These are phyloP conservation scores for Rafetus swinhoei DNA, from an alignment of 2,113 vertebrate species.

Conservation along the genomic window DNA sequence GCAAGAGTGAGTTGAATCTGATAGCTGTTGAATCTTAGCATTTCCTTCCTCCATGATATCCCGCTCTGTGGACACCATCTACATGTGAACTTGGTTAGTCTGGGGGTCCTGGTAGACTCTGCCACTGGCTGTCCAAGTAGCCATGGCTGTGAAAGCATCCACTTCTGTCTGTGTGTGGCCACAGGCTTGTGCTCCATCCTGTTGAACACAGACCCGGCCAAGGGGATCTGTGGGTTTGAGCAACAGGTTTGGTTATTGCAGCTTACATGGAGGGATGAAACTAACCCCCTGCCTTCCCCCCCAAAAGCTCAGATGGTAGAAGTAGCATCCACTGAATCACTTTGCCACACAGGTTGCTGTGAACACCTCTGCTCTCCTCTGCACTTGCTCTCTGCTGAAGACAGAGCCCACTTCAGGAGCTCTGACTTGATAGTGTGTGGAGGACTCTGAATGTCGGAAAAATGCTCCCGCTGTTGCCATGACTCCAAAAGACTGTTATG, in stretches of 20 bases:
- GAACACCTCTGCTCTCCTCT: no score
- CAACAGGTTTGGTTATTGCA: not conserved
- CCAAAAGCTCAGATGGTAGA: not conserved
- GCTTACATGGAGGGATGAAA: no score
- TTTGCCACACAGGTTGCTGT: not conserved
- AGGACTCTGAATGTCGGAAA: not conserved
- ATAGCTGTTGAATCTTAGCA: not conserved
- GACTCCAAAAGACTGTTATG: not conserved
- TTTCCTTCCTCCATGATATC: rapidly evolving
- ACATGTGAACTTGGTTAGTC: rapidly evolving
- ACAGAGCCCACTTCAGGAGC: not conserved
- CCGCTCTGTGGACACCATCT: not conserved
- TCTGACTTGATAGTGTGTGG: not conserved
- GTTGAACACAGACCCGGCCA: not conserved
- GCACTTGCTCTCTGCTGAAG: no score
- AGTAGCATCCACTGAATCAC: rapidly evolving
- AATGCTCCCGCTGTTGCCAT: not conserved
- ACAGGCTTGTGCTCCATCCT: not conserved
- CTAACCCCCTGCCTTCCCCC: no score
- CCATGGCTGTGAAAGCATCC: not conserved
- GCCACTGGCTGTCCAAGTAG: not conserved
- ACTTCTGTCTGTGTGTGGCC: not conserved
- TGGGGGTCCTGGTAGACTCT: not conserved
- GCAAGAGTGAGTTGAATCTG: not conserved
- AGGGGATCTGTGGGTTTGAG: constrained; percentile 10